Evolutionary conservation across 2,113 vertebrate species (phyloP), one percentile per base, ranked within the genome.

Genomic region (Trinectes maculatus): DNA sequence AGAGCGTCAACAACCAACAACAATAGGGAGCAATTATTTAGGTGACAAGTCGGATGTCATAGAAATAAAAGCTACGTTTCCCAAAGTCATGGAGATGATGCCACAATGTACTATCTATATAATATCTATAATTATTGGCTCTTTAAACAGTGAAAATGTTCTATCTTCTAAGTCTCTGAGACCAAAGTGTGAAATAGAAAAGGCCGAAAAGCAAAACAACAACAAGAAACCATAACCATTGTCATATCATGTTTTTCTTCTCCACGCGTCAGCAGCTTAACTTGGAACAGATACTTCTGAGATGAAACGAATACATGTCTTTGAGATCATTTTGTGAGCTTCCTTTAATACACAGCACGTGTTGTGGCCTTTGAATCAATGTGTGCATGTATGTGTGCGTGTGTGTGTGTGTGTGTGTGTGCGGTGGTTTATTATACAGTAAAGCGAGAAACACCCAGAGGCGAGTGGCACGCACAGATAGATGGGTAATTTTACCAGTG

Each of bases 11-110:
- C 34, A 11, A 31, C 29, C 49, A 58, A 79, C 53, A 67, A 80
- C 68, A 79, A 87, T 56, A 69, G 62, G n/a, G 55, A 76, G 54
- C 28, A 1, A 64, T 83, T 71, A 60, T 58, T 31, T 31, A 29
- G 57, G 62, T 56, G 67, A 72, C 44, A 44, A 11, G 40, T 57
- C 51, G 21, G 44, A 33, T 37, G 36, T 48, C 36, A 24, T 33
- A 65, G 36, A 56, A 51, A 18, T 3, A 36, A 24, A 43, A 34
- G 24, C 34, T 59, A 16, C 21, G 22, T 53, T 57, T 40, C 49
- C 15, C 10, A 5, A 59, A 39, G 36, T 48, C 46, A 21, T 22
- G 26, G 69, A 1, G 33, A 34, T 48, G 46, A 13, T n/a, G 10
- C 33, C 40, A 53, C n/a, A n/a, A n/a, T n/a, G n/a, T n/a, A n/a